Evolutionary conservation across 2,797 vertebrate genomes (phyloP).

Genomic region (Parauchenoglanis ngamensis): DNA sequence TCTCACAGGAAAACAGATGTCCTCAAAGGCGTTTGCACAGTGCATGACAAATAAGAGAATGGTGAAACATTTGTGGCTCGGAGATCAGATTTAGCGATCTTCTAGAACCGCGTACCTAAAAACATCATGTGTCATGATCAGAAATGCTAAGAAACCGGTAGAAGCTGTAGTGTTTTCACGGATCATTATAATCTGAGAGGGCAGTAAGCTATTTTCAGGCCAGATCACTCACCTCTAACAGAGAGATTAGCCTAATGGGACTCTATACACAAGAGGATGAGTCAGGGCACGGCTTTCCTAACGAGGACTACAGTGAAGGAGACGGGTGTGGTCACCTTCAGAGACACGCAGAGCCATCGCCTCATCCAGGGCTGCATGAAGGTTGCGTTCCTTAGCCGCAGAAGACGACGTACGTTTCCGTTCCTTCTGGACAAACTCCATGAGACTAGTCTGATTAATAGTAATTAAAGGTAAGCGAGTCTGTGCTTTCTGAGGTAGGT

Average conservation of each 20-base stretch:
- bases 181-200: constrained; percentile 4
- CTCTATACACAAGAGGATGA: constrained; percentile 75
- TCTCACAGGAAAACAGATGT: neutral
- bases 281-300: constrained; percentile 66
- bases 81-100: neutral
- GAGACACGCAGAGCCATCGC: constrained; percentile 31
- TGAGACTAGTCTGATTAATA: neutral
- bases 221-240: constrained; percentile 36
- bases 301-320: constrained; percentile 69
- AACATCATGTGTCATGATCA: neutral
- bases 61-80: neutral
- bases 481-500: neutral
- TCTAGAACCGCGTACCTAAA: neutral
- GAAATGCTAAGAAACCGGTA: neutral
- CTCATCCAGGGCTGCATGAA: constrained; percentile 23
- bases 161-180: neutral
- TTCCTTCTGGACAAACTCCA: neutral
- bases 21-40: neutral
- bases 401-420: neutral
- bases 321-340: constrained; percentile 61
- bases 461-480: no score
- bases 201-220: constrained; percentile 35
- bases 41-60: neutral
- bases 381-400: neutral
- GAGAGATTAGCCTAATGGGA: constrained; percentile 77